These are phyloP conservation scores for Hephaestus fuliginosus DNA, from an alignment of 2,797 vertebrate genomes.

Conservation along the genomic window DNA sequence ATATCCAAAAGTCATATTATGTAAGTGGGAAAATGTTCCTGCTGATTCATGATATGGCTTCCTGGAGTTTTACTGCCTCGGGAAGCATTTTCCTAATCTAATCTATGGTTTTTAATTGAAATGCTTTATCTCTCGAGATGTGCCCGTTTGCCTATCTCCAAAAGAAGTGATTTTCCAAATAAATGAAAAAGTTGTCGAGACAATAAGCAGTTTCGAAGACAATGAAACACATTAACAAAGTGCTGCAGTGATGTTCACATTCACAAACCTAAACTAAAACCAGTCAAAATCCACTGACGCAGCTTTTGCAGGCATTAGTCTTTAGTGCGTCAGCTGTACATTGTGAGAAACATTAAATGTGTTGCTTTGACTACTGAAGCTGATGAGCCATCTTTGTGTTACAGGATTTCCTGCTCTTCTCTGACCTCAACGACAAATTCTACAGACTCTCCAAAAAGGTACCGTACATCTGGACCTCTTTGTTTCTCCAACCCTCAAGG, in stretches of 20 bases:
- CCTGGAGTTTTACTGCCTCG: slow-evolving; percentile 41
- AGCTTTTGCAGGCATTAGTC: background rate
- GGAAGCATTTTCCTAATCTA: slow-evolving; percentile 64
- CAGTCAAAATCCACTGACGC: background rate
- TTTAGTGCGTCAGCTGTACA: slow-evolving; percentile 1
- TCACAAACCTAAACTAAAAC: slow-evolving; percentile 5
- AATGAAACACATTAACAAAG: slow-evolving; percentile 31
- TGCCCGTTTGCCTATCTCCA: slow-evolving; percentile 40
- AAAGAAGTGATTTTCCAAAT: slow-evolving; percentile 54
- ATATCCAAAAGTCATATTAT: slow-evolving; percentile 28
- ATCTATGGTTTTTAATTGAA: slow-evolving; percentile 72
- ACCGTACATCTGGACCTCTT: slow-evolving; percentile 31
- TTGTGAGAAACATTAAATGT: slow-evolving; percentile 2
- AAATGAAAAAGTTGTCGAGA: slow-evolving; percentile 36
- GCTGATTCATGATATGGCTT: slow-evolving; percentile 44
- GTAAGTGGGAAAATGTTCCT: slow-evolving; percentile 29
- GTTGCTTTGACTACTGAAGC: slow-evolving; percentile 21
- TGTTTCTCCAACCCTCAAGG: slow-evolving; percentile 5
- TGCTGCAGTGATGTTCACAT: slow-evolving; percentile 6
- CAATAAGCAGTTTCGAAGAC: slow-evolving; percentile 45
- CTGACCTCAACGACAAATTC: slow-evolving; percentile 33
- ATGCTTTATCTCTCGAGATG: slow-evolving; percentile 69
- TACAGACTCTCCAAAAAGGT: slow-evolving; percentile 57
- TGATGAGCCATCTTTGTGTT: slow-evolving; percentile 58
- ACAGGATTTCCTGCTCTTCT: slow-evolving; percentile 63